Evolutionary conservation across 2,113 vertebrate genomes (phyloP).

Genomic region (Orthonyx spaldingii): DNA sequence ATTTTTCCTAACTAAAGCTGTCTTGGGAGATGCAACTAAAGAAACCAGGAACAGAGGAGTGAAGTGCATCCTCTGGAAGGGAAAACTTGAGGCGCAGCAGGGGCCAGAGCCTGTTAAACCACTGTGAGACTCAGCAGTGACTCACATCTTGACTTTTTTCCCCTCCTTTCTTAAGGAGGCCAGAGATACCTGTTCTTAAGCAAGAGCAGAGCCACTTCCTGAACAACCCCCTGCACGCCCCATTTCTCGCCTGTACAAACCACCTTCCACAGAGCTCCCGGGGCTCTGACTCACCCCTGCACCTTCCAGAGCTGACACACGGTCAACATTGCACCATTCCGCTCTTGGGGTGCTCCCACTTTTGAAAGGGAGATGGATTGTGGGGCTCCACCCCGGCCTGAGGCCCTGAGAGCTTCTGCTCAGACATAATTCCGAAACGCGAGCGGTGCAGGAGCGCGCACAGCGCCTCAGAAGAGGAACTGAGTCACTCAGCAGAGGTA

Average conservation of each 20-base stretch:
- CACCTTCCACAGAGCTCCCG: neutral
- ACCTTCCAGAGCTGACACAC: neutral
- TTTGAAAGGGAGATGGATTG: neutral
- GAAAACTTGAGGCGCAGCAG: neutral
- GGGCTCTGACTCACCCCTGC: slow-evolving; percentile 6
- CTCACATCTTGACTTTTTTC: neutral
- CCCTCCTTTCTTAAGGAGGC: neutral
- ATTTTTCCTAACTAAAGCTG: neutral
- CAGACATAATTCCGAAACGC: rapidly evolving
- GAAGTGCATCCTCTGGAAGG: neutral
- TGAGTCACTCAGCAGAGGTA: neutral
- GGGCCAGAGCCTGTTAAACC: neutral
- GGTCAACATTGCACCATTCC: neutral
- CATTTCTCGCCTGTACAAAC: neutral
- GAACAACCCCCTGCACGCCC: neutral
- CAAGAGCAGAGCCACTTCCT: neutral
- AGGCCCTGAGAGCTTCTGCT: neutral
- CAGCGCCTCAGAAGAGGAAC: neutral
- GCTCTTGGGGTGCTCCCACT: neutral
- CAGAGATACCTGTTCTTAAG: slow-evolving; percentile 43
- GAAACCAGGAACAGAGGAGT: neutral
- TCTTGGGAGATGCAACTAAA: neutral
- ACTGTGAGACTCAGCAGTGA: neutral
- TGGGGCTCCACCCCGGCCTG: neutral
- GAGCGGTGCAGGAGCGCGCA: rapidly evolving